Conservation (phyloP, 2,888 invertebrate genomes). For the Bembecia ichneumoniformis region DNA sequence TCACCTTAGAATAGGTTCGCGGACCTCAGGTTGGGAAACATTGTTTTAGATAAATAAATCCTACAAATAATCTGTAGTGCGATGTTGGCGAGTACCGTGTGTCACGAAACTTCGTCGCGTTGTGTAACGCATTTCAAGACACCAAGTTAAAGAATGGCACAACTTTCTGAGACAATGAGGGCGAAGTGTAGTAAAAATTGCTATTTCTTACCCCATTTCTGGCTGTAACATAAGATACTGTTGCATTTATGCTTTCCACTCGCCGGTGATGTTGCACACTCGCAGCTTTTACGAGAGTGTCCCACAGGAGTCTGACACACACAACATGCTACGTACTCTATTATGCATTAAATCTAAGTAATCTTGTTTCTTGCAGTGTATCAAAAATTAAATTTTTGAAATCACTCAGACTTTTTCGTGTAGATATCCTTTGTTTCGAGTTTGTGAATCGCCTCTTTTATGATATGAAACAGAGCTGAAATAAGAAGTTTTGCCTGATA, state of each 20-base stretch:
- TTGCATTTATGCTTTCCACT: slow-evolving; percentile 9
- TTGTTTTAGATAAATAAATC: too few species aligned
- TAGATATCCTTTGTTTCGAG: too few species aligned
- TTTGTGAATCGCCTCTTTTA: too few species aligned
- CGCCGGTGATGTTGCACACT: slow-evolving; percentile 7
- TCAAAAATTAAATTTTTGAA: too few species aligned
- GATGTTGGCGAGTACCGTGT: background rate
- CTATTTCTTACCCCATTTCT: slow-evolving; percentile 8
- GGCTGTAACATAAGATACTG: slow-evolving; percentile 7
- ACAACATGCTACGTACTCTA: background rate
- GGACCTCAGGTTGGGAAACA: too few species aligned
- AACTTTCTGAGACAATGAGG: slow-evolving; percentile 8
- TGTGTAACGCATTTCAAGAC: slow-evolving; percentile 5
- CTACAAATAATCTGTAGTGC: too few species aligned
- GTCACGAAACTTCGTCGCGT: background rate
- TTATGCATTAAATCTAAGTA: too few species aligned
- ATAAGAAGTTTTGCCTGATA: too few species aligned
- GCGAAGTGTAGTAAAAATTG: slow-evolving; percentile 7
- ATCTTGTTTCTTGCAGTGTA: too few species aligned
- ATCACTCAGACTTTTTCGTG: too few species aligned
- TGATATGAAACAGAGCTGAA: too few species aligned
- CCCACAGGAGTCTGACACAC: background rate
- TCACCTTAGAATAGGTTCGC: too few species aligned
- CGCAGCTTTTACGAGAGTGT: slow-evolving; percentile 2
- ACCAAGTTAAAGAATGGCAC: slow-evolving; percentile 8